These are phyloP conservation scores for Troilus luridus DNA, from an alignment of 2,888 invertebrate species.

Conservation along the genomic window DNA sequence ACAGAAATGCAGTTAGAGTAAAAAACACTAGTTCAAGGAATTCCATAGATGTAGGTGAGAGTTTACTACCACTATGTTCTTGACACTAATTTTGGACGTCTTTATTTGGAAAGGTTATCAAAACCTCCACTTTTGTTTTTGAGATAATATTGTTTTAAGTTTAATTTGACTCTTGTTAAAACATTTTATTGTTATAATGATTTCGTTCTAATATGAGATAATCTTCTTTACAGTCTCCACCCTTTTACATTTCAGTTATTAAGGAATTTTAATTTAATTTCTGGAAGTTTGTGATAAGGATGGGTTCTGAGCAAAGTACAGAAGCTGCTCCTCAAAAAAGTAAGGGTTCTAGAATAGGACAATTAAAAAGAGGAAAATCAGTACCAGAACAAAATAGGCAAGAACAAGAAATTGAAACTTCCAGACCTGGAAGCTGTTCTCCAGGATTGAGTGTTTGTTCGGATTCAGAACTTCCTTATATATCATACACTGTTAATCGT, in stretches of 20 bases:
- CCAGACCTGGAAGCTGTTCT: conserved; percentile 77
- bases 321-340: conserved; percentile 63
- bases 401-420: conserved; percentile 64
- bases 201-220: background rate
- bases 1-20: too few species aligned
- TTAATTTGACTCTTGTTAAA: background rate
- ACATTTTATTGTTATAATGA: background rate
- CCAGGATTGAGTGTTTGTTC: conserved; percentile 92
- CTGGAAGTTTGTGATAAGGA: conserved; percentile 52
- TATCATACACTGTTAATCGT: conserved; percentile 90
- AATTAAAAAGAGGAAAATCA: conserved; percentile 67
- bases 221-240: background rate
- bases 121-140: background rate
- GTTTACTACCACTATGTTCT: background rate
- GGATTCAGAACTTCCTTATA: conserved; percentile 90
- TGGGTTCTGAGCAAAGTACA: conserved; percentile 67
- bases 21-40: background rate
- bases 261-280: background rate
- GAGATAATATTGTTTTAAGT: background rate
- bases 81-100: background rate
- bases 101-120: background rate
- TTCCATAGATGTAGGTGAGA: background rate
- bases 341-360: conserved; percentile 64
- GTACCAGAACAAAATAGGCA: conserved; percentile 66
- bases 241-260: background rate